phyloP scores from a whole-genome alignment of 2,888 invertebrate genomes.

The Eristalis tenax region DNA sequence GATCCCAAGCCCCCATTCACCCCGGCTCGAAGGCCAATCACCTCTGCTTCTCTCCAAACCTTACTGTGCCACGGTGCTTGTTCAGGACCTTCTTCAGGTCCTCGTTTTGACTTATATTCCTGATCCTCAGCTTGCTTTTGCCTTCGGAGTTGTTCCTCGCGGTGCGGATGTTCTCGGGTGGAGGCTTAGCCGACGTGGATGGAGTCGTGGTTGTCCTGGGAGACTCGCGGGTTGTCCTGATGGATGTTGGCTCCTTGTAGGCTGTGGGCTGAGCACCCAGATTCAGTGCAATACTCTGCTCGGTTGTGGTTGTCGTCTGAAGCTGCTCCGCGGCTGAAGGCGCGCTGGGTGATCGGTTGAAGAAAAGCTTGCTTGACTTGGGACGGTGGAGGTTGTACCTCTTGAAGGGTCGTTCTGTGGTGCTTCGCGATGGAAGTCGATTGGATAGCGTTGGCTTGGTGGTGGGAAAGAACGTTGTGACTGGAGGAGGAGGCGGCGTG shows the following conservation, averaged over 20 bases:
- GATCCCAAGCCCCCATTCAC: not conserved
- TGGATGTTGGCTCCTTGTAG: not conserved
- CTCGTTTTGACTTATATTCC: constrained; percentile 45
- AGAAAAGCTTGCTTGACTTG: constrained; percentile 58
- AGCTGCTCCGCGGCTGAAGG: not conserved
- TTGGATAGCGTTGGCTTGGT: constrained; percentile 6
- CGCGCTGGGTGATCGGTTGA: constrained; percentile 25
- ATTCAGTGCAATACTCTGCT: not conserved
- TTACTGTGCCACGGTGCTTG: constrained; percentile 76
- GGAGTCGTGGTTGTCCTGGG: constrained; percentile 4
- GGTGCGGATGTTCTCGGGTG: constrained; percentile 28
- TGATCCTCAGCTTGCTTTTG: constrained; percentile 38
- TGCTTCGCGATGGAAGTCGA: constrained; percentile 40
- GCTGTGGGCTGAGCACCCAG: not conserved
- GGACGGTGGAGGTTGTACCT: constrained; percentile 60
- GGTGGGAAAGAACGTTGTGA: not conserved
- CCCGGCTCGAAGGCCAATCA: not conserved
- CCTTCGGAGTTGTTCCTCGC: constrained; percentile 36
- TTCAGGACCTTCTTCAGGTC: constrained; percentile 19
- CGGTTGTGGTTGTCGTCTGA: constrained; percentile 19
- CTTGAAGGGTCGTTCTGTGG: constrained; percentile 54
- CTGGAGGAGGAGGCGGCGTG: not conserved
- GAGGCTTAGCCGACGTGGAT: constrained; percentile 11
- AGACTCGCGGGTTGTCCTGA: constrained; percentile 21
- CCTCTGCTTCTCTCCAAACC: constrained; percentile 76